Percentiles rank a stretch among this genome's conserved stretches.
Conservation (phyloP, 1,140 invertebrate species). For the Aporrectodea caliginosa region DNA sequence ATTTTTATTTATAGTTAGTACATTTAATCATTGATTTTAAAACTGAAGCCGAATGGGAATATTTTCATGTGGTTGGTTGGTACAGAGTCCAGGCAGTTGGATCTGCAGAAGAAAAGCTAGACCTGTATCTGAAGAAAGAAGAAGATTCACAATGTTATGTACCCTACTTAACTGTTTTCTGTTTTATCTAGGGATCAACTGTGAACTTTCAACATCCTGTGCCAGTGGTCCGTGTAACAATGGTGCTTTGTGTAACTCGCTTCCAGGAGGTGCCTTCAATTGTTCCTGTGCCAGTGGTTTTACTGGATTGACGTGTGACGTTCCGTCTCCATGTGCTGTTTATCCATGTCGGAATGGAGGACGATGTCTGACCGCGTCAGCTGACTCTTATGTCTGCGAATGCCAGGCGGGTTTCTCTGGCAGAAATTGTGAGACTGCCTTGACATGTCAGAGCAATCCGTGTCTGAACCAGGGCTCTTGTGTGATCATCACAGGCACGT, state of each 20-base stretch:
- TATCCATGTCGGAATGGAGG: slow-evolving; percentile 14
- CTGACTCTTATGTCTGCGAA: slow-evolving; percentile 23
- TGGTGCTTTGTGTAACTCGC: background rate
- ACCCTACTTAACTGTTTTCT: too few relatives aligned
- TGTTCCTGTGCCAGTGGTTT: slow-evolving; percentile 19
- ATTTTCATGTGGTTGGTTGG: too few relatives aligned
- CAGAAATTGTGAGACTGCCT: background rate
- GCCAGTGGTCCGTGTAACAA: slow-evolving; percentile 18
- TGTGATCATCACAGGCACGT: slow-evolving; percentile 30
- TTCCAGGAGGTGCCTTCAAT: background rate
- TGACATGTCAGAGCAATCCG: slow-evolving; percentile 11
- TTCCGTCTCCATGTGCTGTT: background rate
- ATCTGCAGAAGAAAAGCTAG: too few relatives aligned
- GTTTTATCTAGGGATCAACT: slow-evolving; percentile 5
- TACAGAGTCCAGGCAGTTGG: too few relatives aligned
- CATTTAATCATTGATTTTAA: too few relatives aligned
- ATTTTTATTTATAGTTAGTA: too few relatives aligned
- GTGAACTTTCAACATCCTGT: slow-evolving; percentile 15
- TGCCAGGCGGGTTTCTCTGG: slow-evolving; percentile 37
- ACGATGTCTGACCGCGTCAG: background rate
- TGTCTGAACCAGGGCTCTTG: slow-evolving; percentile 19
- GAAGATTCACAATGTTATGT: too few relatives aligned
- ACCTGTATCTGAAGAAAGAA: too few relatives aligned
- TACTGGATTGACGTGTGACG: slow-evolving; percentile 1
- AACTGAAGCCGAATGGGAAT: too few relatives aligned